phyloP scores from a whole-genome alignment of 2,888 invertebrate species.

The Plebejus melissa region DNA sequence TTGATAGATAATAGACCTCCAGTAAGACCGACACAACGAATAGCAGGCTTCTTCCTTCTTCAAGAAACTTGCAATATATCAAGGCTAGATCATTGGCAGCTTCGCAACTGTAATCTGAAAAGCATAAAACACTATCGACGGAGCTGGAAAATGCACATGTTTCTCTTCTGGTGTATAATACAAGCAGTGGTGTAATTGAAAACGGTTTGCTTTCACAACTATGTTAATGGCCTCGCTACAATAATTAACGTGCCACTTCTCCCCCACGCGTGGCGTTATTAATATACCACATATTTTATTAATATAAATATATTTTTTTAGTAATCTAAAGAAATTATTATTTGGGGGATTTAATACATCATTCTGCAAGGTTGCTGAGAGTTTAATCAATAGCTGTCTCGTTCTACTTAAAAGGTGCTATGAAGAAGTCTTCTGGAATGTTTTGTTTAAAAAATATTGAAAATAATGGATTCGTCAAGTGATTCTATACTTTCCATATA shows the following conservation, averaged over 20 bases:
- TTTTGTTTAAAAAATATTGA: too few relatives aligned
- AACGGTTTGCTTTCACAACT: constrained; percentile 20
- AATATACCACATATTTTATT: constrained; percentile 2
- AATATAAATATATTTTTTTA: not conserved
- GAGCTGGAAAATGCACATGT: not conserved
- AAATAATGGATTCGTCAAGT: not conserved
- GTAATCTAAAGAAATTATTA: not conserved
- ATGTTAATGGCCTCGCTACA: constrained; percentile 14
- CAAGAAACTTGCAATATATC: not conserved
- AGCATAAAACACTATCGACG: not conserved
- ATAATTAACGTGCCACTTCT: not conserved
- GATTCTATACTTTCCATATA: not conserved
- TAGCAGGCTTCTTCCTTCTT: not conserved
- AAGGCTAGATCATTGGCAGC: not conserved
- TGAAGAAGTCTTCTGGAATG: too few relatives aligned
- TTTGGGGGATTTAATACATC: not conserved
- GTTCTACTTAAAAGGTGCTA: too few relatives aligned
- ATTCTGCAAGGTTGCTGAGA: not conserved
- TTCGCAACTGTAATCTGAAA: not conserved
- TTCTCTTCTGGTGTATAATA: not conserved
- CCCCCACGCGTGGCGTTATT: constrained; percentile 15
- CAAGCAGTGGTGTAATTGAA: constrained; percentile 9
- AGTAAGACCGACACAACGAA: not conserved
- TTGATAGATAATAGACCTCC: not conserved
- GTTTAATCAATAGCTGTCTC: not conserved